Percentiles rank a stretch among this genome's conserved stretches.
Evolutionary conservation across 2,113 vertebrate species (phyloP).

Genomic region (Pteropus alecto): DNA sequence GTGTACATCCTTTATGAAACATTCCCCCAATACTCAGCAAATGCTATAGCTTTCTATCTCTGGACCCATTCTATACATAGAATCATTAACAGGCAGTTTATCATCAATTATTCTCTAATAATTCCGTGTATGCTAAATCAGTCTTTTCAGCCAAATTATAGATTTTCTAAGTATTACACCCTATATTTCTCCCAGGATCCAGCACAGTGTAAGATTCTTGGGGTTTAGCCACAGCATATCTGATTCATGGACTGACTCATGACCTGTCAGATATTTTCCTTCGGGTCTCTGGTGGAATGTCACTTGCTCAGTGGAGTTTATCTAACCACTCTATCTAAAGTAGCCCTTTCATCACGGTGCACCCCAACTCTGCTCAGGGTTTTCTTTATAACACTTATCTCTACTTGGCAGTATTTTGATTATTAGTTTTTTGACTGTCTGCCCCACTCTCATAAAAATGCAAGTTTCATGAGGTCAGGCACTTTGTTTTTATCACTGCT

Average conservation of each 20-base stretch:
- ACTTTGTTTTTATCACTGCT: neutral
- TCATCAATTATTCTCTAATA: neutral
- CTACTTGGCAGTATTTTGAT: neutral
- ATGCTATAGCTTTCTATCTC: neutral
- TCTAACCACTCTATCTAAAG: neutral
- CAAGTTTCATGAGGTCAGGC: neutral
- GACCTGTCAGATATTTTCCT: neutral
- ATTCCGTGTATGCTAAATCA: neutral
- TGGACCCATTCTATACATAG: neutral
- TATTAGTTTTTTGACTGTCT: neutral
- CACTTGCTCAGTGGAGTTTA: neutral
- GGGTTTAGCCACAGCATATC: neutral
- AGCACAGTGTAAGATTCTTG: neutral
- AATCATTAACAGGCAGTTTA: neutral
- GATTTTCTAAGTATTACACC: neutral
- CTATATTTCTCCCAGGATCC: neutral
- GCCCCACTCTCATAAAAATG: neutral
- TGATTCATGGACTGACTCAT: neutral
- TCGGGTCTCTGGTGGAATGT: neutral
- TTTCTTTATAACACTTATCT: neutral
- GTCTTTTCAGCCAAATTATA: neutral
- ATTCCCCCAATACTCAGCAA: neutral
- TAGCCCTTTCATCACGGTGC: neutral
- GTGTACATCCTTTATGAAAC: neutral
- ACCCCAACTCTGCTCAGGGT: neutral